Percentiles rank a stretch among this genome's conserved stretches.
Evolutionary conservation across 1,140 invertebrate species (phyloP).

Genomic region (Pteromalus puparum): DNA sequence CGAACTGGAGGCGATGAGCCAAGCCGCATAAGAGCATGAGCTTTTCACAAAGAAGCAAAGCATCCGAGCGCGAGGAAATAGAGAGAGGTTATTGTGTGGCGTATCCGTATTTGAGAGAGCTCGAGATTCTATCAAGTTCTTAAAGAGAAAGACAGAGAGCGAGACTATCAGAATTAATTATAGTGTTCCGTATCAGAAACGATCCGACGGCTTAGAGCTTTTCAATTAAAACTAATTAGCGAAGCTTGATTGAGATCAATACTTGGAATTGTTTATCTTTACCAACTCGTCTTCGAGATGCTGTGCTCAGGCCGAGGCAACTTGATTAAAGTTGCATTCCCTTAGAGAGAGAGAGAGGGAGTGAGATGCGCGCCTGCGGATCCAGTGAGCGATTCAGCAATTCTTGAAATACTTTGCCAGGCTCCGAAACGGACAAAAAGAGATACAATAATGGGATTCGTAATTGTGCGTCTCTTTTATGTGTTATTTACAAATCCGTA

Average conservation of each 20-base stretch:
- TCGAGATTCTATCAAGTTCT: not conserved
- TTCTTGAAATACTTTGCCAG: slow-evolving; percentile 35
- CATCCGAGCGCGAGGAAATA: not conserved
- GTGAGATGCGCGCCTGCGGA: no score
- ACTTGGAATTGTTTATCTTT: slow-evolving; percentile 66
- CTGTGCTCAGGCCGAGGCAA: slow-evolving; percentile 57
- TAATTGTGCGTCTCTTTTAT: no score
- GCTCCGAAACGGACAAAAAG: not conserved
- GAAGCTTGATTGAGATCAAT: slow-evolving; percentile 39
- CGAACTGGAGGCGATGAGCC: not conserved
- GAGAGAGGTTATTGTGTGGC: not conserved
- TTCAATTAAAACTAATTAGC: slow-evolving; percentile 45
- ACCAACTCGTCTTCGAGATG: slow-evolving; percentile 61
- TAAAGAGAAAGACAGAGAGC: not conserved
- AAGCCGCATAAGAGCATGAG: no score
- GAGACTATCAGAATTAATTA: slow-evolving; percentile 27
- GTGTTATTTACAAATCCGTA: no score
- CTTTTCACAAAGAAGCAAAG: not conserved
- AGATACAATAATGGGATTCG: not conserved
- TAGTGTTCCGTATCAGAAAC: slow-evolving; percentile 4
- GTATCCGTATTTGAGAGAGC: not conserved
- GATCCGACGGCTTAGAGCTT: slow-evolving; percentile 13
- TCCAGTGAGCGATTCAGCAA: slow-evolving; percentile 29
- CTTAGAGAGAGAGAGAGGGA: not conserved
- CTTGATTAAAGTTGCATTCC: slow-evolving; percentile 70